These are phyloP conservation scores for Uropsilus gracilis DNA, from an alignment of 2,113 vertebrate genomes.

Conservation along the genomic window DNA sequence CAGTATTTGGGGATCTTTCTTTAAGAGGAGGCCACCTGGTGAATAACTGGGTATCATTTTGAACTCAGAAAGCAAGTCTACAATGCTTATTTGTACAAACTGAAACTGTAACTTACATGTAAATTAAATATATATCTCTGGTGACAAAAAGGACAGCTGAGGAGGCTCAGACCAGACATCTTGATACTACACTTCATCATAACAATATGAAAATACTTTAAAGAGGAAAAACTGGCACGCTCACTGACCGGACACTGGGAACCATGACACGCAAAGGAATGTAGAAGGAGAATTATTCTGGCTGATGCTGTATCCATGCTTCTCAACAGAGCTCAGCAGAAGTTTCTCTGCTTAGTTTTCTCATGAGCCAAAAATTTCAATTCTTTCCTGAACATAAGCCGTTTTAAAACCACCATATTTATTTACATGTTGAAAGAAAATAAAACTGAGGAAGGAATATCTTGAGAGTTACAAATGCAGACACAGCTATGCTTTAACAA, in stretches of 20 bases:
- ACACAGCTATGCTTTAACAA: not conserved
- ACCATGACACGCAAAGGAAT: not conserved
- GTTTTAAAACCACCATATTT: slow-evolving; percentile 50
- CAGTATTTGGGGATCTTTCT: not conserved
- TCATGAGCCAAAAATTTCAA: slow-evolving; percentile 5
- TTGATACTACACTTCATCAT: slow-evolving; percentile 16
- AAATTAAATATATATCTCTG: not conserved
- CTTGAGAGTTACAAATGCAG: slow-evolving; percentile 22
- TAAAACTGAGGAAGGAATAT: slow-evolving; percentile 11
- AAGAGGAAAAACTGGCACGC: not conserved
- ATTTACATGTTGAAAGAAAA: slow-evolving; percentile 66
- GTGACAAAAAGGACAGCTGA: slow-evolving; percentile 44
- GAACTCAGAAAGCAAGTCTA: not conserved
- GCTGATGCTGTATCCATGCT: not conserved
- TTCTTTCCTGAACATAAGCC: slow-evolving; percentile 43
- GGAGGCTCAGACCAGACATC: not conserved
- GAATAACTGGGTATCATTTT: not conserved
- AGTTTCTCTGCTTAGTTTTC: not conserved
- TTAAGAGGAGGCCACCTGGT: not conserved
- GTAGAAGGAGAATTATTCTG: slow-evolving; percentile 54
- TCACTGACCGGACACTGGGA: slow-evolving; percentile 48
- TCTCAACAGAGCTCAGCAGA: not conserved
- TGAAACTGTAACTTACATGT: not conserved
- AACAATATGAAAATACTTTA: not conserved
- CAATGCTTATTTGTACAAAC: not conserved